Percentiles rank a stretch among this genome's conserved stretches.
phyloP scores from a whole-genome alignment of 2,888 invertebrate species.

The Andrena marginata region DNA sequence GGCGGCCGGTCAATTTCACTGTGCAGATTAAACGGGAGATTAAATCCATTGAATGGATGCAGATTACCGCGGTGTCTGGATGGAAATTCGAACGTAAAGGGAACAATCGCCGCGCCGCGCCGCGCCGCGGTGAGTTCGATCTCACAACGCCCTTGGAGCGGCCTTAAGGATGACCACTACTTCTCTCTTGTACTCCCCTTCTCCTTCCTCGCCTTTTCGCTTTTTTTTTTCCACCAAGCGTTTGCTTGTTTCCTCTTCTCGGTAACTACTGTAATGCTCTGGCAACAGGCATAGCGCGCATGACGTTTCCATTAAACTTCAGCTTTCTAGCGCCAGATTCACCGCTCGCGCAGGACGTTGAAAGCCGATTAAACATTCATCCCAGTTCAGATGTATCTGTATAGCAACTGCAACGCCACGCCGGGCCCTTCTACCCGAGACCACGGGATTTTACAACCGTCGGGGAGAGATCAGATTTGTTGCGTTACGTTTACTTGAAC shows the following conservation, averaged over 20 bases:
- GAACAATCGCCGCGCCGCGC: slow-evolving; percentile 26
- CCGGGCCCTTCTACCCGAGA: neutral
- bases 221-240: neutral
- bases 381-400: neutral
- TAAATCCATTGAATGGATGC: neutral
- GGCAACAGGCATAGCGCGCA: neutral
- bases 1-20: neutral
- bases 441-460: neutral
- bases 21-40: neutral
- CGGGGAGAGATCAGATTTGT: neutral
- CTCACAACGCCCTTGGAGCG: slow-evolving; percentile 32
- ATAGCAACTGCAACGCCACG: neutral
- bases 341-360: slow-evolving; percentile 21
- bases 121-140: slow-evolving; percentile 20
- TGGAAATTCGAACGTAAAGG: slow-evolving; percentile 24
- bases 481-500: neutral
- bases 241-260: neutral
- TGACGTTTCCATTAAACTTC: slow-evolving; percentile 43
- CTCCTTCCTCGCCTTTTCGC: neutral
- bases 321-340: slow-evolving; percentile 8
- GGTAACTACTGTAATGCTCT: neutral
- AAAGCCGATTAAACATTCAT: slow-evolving; percentile 17
- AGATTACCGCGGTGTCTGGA: neutral
- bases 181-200: neutral
- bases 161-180: slow-evolving; percentile 36